Percentiles rank a stretch among this genome's conserved stretches.
Evolutionary conservation across 1,140 invertebrate genomes (phyloP).

Genomic region (Proctacanthus coquilletti): DNA sequence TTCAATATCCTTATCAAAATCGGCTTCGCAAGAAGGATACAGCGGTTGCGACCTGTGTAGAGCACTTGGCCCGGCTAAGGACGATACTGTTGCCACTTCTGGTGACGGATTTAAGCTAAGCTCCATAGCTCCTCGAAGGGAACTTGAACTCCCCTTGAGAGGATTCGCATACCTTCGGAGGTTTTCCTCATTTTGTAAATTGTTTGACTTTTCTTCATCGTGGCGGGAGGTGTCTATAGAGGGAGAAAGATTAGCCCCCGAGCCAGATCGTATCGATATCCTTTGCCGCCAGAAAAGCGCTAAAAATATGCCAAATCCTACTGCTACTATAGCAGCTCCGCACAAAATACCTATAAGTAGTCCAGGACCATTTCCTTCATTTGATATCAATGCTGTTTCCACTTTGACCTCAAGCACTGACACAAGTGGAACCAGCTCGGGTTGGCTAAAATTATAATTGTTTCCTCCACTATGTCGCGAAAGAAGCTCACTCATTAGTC

Average conservation of each 20-base stretch:
- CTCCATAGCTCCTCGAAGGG: constrained; percentile 26
- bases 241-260: constrained; percentile 35
- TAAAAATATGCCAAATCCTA: constrained; percentile 25
- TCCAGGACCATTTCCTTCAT: constrained; percentile 18
- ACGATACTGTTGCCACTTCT: constrained; percentile 28
- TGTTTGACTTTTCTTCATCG: constrained; percentile 75
- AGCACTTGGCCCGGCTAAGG: constrained; percentile 33
- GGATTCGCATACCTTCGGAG: constrained; percentile 47
- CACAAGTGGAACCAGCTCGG: constrained; percentile 44
- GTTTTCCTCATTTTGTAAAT: constrained; percentile 80
- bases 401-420: constrained; percentile 65
- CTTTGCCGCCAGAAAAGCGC: constrained; percentile 37
- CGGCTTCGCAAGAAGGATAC: constrained; percentile 35
- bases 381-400: constrained; percentile 22
- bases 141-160: constrained; percentile 28
- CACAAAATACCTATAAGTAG: constrained; percentile 36
- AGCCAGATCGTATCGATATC: constrained; percentile 34
- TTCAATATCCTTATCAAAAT: constrained; percentile 22
- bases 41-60: constrained; percentile 42
- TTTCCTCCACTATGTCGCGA: constrained; percentile 36
- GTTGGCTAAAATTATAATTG: constrained; percentile 31
- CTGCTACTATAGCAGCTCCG: constrained; percentile 28
- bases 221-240: constrained; percentile 42
- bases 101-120: constrained; percentile 37
- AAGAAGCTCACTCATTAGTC: constrained; percentile 51